Evolutionary conservation across 2,888 invertebrate species (phyloP), one percentile per base, ranked within the genome.

Genomic region (Eucera pruinosa): DNA sequence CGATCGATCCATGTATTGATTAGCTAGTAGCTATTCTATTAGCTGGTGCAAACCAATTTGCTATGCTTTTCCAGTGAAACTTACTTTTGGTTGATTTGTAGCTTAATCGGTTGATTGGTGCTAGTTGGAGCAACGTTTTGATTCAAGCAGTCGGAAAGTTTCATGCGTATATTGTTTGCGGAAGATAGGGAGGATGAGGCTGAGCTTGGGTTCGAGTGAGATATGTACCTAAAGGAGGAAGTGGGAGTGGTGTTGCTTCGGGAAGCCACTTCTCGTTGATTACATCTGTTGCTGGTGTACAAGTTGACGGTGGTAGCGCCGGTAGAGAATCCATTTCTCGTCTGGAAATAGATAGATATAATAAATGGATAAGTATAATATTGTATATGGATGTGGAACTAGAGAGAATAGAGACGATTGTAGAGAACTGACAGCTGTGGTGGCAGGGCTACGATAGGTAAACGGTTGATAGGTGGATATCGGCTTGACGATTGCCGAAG

Each of bases 401-500:
- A n/a, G n/a, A n/a, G n/a, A n/a, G n/a, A n/a, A n/a, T n/a, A n/a
- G n/a, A n/a, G n/a, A n/a, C n/a, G n/a, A n/a, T n/a, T n/a, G n/a
- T n/a, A 25, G 25, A 55, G 33, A 47, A 80, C 86, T 84, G 78
- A 91, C 90, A 67, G 85, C 88, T 36, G 87, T 80, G 13, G 88
- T 84, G 5, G 82, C 85, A 57, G 91, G 90, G 76, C 87, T 92
- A 39, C 91, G 88, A 68, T 93, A 92, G 57, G 90, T 90, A 57
- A 90, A 91, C 20, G 91, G 90, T 60, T 90, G 90, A 84, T 89
- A 90, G 33, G 89, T 87, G 18, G 86, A 88, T 18, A 88, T 68
- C n/a, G 92, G 87, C 77, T 92, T 92, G 81, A 91, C 83, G n/a
- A 91, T 92, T 20, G 94, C 93, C 11, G 93, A 93, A 1, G 95